Percentiles rank a stretch among this genome's conserved stretches.
These are phyloP conservation scores for Lamellibrachia luymesi DNA, from an alignment of 1,140 invertebrate species.

Conservation along the genomic window DNA sequence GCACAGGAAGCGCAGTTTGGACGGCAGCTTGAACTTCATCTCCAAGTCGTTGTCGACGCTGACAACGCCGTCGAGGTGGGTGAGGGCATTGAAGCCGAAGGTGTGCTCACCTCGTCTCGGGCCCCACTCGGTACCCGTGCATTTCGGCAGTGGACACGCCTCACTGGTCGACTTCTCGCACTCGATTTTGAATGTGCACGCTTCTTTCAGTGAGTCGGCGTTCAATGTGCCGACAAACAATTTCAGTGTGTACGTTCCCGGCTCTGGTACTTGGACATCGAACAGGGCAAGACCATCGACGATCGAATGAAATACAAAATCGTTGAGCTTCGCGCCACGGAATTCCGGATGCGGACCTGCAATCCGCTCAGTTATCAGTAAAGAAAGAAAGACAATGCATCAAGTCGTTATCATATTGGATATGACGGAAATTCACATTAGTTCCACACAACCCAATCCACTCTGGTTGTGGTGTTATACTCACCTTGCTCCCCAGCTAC, in stretches of 20 bases:
- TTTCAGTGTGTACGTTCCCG: slow-evolving; percentile 89
- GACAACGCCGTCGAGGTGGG: slow-evolving; percentile 55
- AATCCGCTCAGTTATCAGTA: no score
- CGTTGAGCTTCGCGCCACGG: slow-evolving; percentile 88
- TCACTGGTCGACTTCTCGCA: slow-evolving; percentile 86
- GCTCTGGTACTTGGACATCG: slow-evolving; percentile 90
- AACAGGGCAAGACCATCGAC: slow-evolving; percentile 47
- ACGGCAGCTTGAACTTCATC: slow-evolving; percentile 85
- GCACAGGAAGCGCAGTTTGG: slow-evolving; percentile 95
- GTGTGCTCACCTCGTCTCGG: slow-evolving; percentile 89
- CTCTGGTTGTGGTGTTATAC: not conserved
- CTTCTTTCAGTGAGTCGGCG: slow-evolving; percentile 97
- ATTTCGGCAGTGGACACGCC: slow-evolving; percentile 96
- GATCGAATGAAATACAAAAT: slow-evolving; percentile 92
- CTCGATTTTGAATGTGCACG: slow-evolving; percentile 97
- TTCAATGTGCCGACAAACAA: slow-evolving; percentile 83
- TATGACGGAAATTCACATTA: no score
- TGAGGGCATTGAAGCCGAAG: slow-evolving; percentile 65
- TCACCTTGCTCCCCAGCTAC: slow-evolving; percentile 59
- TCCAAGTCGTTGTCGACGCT: slow-evolving; percentile 70
- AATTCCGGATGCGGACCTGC: slow-evolving; percentile 88
- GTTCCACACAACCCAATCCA: no score
- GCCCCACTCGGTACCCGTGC: slow-evolving; percentile 98
- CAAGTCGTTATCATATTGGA: no score
- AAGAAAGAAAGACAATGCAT: no score